A percentile compares a stretch with the other conserved stretches of the same genome.
phyloP scores from a whole-genome alignment of 1,140 invertebrate genomes.

The Pseudomyrmex gracilis region DNA sequence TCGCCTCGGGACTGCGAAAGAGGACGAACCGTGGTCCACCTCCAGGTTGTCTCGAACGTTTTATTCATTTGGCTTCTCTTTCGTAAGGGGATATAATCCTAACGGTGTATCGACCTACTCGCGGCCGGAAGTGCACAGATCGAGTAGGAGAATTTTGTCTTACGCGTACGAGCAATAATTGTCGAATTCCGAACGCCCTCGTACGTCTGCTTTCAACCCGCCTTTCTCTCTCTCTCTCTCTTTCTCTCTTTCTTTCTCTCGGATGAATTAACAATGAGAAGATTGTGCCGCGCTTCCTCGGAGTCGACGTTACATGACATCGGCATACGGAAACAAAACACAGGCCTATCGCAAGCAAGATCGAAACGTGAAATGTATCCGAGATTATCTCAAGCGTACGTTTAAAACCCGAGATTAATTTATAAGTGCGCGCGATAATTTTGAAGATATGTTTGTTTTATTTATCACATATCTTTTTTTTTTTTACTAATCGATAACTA shows the following conservation, averaged over 20 bases:
- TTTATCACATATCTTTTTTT: too few species aligned
- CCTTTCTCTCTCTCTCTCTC: background rate
- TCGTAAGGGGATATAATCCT: slow-evolving; percentile 73
- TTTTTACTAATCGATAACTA: too few species aligned
- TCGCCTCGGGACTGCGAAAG: slow-evolving; percentile 59
- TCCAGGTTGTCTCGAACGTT: slow-evolving; percentile 62
- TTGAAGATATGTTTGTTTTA: background rate
- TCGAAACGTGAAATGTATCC: background rate
- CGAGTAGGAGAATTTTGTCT: slow-evolving; percentile 51
- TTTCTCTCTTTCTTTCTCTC: background rate
- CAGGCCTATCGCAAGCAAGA: background rate
- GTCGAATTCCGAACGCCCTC: slow-evolving; percentile 31
- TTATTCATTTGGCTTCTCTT: slow-evolving; percentile 68
- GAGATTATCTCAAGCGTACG: slow-evolving; percentile 4
- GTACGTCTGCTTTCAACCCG: slow-evolving; percentile 10
- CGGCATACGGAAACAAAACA: slow-evolving; percentile 20
- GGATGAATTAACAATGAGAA: slow-evolving; percentile 36
- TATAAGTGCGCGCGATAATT: background rate
- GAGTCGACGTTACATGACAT: slow-evolving; percentile 6
- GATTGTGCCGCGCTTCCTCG: slow-evolving; percentile 9
- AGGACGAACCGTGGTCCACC: slow-evolving; percentile 66
- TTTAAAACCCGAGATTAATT: slow-evolving; percentile 12
- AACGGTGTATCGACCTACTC: slow-evolving; percentile 82
- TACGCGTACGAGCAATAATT: slow-evolving; percentile 21
- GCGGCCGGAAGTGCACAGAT: slow-evolving; percentile 76